Base-by-base conservation (phyloP, 2,888 invertebrate species). In the Danaus chrysippus region DNA sequence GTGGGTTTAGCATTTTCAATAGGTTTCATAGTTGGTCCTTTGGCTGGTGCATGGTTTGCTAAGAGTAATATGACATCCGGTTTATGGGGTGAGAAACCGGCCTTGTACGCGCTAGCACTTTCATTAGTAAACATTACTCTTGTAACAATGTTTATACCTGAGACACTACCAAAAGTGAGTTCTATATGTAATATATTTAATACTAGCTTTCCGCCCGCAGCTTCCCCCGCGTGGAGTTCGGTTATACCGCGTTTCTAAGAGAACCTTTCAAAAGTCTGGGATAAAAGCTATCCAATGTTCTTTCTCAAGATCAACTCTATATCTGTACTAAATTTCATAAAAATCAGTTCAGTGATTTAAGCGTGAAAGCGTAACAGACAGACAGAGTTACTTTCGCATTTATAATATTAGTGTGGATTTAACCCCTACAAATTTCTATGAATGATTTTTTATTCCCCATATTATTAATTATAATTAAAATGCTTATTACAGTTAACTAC, bases 1-100 rank as follows among this genome's bases (percentile, higher is more conserved):
- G 96, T 99, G 67, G 99, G 99, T 11, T 94, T 98, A 73, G 98
- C 99, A 9, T 99, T 99, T 87, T 99, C 99, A 1, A 87, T 99
- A 65, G 99, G 98, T n/a, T 99, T 99, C 86, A 96, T 99, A 73
- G 90, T 98, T 66, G 99, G 99, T 0, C 99, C 99, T 2, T 92
- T 98, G 83, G 97, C 99, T 68, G 99, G 99, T 23, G 99, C 98
- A 5, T 91, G 94, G 80, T 97, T 98, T 82, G 95, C 97, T 1
- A 92, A 92, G 72, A 93, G 93, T 3, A 93, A 93, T 75, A 65
- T 68, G 1, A 70, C 78, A 67, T 85, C 92, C 52, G 93, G 93
- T 55, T 84, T 92, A 46, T 97, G 97, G 95, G 98, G 95, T 75
- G 92, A 95, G 68, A 86, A 94, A 42, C 98, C 98, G 1, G 98